Conservation (phyloP, 53 echinoderm and acorn worm species). For the Holothuria scabra region DNA sequence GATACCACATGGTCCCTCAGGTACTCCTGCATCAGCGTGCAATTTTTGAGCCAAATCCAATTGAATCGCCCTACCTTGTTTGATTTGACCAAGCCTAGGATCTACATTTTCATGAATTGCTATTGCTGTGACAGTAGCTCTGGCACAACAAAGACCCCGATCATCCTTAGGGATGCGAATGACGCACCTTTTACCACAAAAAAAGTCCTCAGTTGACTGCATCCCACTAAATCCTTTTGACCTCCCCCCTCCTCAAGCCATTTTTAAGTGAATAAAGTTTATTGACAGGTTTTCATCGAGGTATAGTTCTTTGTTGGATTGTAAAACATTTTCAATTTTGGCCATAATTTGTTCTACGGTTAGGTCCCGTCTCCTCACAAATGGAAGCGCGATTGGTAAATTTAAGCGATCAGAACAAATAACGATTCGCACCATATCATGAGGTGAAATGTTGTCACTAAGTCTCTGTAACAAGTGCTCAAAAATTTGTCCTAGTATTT, state of each 20-base stretch:
- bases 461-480: background rate
- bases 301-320: slow-evolving; percentile 39
- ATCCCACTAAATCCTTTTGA: background rate
- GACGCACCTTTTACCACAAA: background rate
- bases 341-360: background rate
- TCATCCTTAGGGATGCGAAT: slow-evolving; percentile 15
- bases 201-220: background rate
- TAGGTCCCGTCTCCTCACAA: slow-evolving; percentile 24
- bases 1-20: background rate
- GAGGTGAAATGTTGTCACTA: background rate
- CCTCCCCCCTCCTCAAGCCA: slow-evolving; percentile 37
- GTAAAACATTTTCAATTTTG: slow-evolving; percentile 6
- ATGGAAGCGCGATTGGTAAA: slow-evolving; percentile 23
- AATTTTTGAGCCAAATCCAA: background rate
- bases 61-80: slow-evolving; percentile 42
- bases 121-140: slow-evolving; percentile 69
- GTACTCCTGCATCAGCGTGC: slow-evolving; percentile 46
- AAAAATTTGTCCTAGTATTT: background rate
- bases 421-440: background rate
- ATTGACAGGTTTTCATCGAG: slow-evolving; percentile 41
- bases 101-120: slow-evolving; percentile 49
- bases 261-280: slow-evolving; percentile 38
- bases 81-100: slow-evolving; percentile 45
- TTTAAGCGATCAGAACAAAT: slow-evolving; percentile 26
- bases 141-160: slow-evolving; percentile 51